Conservation (phyloP, 2,113 vertebrate species). For the Centrocercus urophasianus region DNA sequence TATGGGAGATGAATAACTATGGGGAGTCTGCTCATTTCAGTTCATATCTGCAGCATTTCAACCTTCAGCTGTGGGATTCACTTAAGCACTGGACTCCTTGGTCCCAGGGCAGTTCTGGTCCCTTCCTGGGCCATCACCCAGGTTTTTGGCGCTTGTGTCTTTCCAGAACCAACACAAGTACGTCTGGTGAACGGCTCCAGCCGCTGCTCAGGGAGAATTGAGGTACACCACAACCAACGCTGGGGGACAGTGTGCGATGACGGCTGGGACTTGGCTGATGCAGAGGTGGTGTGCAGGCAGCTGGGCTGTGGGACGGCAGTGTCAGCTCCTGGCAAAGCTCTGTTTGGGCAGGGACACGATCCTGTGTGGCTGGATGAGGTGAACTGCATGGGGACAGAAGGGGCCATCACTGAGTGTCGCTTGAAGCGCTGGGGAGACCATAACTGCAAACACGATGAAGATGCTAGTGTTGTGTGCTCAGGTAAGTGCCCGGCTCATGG, state of each 20-base stretch:
- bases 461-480: not conserved
- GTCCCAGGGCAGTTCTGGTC: not conserved
- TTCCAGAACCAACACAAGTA: not conserved
- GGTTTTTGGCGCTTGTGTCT: not conserved
- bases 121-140: not conserved
- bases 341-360: not conserved
- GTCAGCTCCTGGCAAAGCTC: not conserved
- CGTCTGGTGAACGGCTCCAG: not conserved
- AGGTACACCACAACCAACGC: not conserved
- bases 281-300: not conserved
- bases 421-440: not conserved
- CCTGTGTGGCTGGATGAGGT: not conserved
- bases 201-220: not conserved
- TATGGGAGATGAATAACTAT: not conserved
- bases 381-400: not conserved
- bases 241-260: conserved; percentile 3
- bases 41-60: not conserved
- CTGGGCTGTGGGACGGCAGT: not conserved
- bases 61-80: not conserved
- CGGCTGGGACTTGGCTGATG: not conserved
- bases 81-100: not conserved
- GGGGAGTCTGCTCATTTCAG: not conserved
- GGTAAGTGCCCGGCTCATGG: not conserved
- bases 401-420: not conserved
- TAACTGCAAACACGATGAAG: not conserved